These are phyloP conservation scores for Pseudoips prasinana DNA, from an alignment of 2,888 invertebrate genomes.

Conservation along the genomic window DNA sequence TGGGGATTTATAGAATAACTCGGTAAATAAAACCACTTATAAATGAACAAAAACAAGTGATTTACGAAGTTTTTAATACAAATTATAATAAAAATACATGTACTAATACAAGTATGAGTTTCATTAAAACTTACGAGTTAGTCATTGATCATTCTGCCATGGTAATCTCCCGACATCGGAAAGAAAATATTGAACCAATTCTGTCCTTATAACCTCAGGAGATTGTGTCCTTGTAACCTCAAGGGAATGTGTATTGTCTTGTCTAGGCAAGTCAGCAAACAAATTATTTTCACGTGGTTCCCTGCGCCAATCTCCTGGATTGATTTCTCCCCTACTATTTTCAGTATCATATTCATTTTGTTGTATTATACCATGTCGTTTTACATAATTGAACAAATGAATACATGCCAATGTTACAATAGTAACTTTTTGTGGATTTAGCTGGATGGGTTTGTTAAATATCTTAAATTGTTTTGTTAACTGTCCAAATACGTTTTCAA, in stretches of 20 bases:
- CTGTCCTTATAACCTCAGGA: constrained; percentile 10
- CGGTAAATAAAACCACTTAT: constrained; percentile 15
- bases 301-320: constrained; percentile 9
- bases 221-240: constrained; percentile 8
- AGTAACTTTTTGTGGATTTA: constrained; percentile 9
- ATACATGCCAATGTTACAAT: constrained; percentile 5
- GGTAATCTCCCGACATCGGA: constrained; percentile 14
- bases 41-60: constrained; percentile 13
- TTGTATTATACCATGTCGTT: constrained; percentile 5
- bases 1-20: constrained; percentile 11
- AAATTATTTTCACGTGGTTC: constrained; percentile 7
- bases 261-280: constrained; percentile 8
- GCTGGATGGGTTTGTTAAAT: constrained; percentile 8
- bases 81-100: constrained; percentile 13
- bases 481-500: constrained; percentile 25
- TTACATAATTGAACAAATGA: constrained; percentile 13
- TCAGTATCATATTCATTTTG: constrained; percentile 19
- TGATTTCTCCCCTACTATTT: constrained; percentile 12
- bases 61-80: constrained; percentile 12
- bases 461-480: constrained; percentile 11
- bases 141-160: constrained; percentile 18
- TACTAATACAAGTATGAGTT: constrained; percentile 8
- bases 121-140: constrained; percentile 4
- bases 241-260: constrained; percentile 9
- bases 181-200: constrained; percentile 14